Evolutionary conservation across 2,113 vertebrate genomes (phyloP).

Genomic region (Pseudopodoces humilis): DNA sequence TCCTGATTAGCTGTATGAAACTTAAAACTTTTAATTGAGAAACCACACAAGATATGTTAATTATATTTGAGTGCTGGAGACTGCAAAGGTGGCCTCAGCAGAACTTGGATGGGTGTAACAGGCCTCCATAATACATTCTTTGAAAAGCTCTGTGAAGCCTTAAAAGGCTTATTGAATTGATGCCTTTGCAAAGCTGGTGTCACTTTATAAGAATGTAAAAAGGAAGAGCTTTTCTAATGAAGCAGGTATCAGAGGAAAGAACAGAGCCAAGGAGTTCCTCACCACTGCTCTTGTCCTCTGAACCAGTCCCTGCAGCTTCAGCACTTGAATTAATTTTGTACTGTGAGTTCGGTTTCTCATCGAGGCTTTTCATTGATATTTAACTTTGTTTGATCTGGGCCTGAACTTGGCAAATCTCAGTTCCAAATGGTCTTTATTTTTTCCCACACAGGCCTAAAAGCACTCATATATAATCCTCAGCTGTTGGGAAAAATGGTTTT

Average conservation of each 20-base stretch:
- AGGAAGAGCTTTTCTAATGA: neutral
- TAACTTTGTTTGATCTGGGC: neutral
- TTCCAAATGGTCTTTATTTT: neutral
- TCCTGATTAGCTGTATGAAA: neutral
- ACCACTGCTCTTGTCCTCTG: neutral
- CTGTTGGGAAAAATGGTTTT: neutral
- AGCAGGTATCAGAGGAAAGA: neutral
- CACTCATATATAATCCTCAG: neutral
- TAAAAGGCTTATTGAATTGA: neutral
- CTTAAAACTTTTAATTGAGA: neutral
- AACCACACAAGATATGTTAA: neutral
- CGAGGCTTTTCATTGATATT: neutral
- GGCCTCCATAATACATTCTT: neutral
- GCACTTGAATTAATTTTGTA: conserved; percentile 1
- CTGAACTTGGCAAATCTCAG: neutral
- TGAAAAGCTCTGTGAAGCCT: conserved; percentile 17
- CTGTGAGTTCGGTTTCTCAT: neutral
- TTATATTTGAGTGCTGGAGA: neutral
- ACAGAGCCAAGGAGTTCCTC: neutral
- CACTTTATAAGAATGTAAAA: neutral
- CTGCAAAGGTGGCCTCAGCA: neutral
- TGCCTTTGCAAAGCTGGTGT: neutral
- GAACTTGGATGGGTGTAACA: neutral
- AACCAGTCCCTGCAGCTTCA: neutral
- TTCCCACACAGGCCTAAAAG: neutral